Evolutionary conservation across 1,140 invertebrate genomes (phyloP), one percentile per base, ranked within the genome.

Genomic region (Ruditapes philippinarum): DNA sequence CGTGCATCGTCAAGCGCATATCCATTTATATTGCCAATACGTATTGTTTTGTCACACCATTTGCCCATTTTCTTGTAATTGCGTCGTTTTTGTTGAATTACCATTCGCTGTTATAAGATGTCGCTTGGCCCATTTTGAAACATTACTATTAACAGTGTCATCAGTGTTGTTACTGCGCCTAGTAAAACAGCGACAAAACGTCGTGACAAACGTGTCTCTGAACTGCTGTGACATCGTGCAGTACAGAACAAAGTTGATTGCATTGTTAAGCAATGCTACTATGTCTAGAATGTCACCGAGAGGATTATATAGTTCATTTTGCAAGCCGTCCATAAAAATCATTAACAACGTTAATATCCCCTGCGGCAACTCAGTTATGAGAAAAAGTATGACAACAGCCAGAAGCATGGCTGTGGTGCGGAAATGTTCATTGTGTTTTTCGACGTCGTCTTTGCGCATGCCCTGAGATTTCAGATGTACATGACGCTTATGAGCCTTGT

Each of bases 241-340:
- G 94, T 99, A 99, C 9, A 99, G 96, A 49, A 99, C 97, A 94
- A 99, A 99, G 93, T 98, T 99, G 51, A 99, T 97, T 12, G 98
- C 97, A 5, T 98, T 98, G 95, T 99, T 99, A 62, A 99, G 95
- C 11, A 99, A 96, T 0, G 98, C 98, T 83, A 99, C 95, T 28
- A 99, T 97, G 95, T 99, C 98, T 97, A 99, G 98, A 9, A 99
- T 92, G 94, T 98, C 98, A 0, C 98, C 98, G 73, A 98, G 97
- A 28, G 95, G 95, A 45, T 90, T 79, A 91, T 96, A 96, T 42
- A 96, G 92, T 80, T 95, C 89, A 65, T 91, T 38, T 80, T 92
- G 94, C 51, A 95, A 92, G 0, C 79, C 42, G 42, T 88, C 65
- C 33, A 89, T 83, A 49, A 93, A 86, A 31, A 93, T 91, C 60